phyloP scores from a whole-genome alignment of 2,888 invertebrate genomes.

The Imbricaverruca yamaguchii region DNA sequence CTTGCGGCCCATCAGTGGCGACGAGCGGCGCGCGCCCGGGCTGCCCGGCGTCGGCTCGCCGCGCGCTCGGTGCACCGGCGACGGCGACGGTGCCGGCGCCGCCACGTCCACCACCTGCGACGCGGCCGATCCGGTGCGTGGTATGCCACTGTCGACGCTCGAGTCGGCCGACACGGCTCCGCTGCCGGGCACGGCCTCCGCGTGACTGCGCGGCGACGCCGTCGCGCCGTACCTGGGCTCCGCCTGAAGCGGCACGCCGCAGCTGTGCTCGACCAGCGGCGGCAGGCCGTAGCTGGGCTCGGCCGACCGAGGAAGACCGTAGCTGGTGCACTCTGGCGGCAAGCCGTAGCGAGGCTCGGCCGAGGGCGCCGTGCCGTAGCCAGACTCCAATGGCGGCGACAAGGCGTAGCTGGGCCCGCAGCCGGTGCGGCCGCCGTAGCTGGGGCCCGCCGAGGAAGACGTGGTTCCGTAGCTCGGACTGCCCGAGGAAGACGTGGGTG shows the following conservation, averaged over 20 bases:
- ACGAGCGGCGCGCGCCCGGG: conserved; percentile 46
- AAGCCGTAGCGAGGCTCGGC: conserved; percentile 46
- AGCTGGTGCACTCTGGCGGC: conserved; percentile 37
- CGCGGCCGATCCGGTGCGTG: conserved; percentile 22
- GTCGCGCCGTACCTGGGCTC: conserved; percentile 8
- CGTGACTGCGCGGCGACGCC: neutral
- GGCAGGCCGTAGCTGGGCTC: conserved; percentile 27
- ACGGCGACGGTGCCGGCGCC: conserved; percentile 27
- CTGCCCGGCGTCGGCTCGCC: conserved; percentile 12
- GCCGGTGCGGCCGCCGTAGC: neutral
- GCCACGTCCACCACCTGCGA: conserved; percentile 24
- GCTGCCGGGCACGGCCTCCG: conserved; percentile 25
- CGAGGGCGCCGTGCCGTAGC: neutral
- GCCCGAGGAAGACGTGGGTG: too few species aligned
- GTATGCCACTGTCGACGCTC: conserved; percentile 23
- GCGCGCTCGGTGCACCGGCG: conserved; percentile 17
- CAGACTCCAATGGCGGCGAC: neutral
- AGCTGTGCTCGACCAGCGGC: conserved; percentile 21
- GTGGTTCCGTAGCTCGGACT: too few species aligned
- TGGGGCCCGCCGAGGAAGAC: too few species aligned
- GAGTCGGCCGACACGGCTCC: conserved; percentile 30
- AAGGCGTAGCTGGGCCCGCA: neutral
- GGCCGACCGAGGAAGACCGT: conserved; percentile 10
- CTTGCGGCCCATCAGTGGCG: conserved; percentile 50
- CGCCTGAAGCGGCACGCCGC: neutral